phyloP scores from a whole-genome alignment of 2,113 vertebrate species.

The Meleagris gallopavo region DNA sequence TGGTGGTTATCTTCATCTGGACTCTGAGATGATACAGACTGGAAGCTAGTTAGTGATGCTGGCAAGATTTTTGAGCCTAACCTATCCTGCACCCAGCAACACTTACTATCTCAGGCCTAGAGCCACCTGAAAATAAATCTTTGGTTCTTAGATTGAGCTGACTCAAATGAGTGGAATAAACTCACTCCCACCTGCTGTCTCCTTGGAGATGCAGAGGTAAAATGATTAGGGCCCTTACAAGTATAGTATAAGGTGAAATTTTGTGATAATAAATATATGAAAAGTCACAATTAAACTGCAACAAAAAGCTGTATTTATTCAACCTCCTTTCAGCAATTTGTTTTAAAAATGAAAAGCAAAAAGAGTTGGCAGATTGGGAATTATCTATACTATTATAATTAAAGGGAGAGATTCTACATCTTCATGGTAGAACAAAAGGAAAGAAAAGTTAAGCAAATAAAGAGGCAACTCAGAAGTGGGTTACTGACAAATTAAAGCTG shows the following conservation, averaged over 20 bases:
- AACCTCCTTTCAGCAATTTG: neutral
- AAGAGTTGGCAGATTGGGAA: conserved; percentile 6
- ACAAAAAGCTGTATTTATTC: conserved; percentile 10
- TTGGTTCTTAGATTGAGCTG: neutral
- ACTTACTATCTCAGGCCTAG: neutral
- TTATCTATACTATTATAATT: conserved; percentile 40
- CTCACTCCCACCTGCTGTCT: neutral
- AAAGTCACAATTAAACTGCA: conserved; percentile 9
- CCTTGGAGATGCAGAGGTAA: neutral
- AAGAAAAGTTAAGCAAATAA: conserved; percentile 36
- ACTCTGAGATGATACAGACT: neutral
- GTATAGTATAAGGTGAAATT: neutral
- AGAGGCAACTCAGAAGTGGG: conserved; percentile 36
- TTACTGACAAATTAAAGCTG: conserved; percentile 49
- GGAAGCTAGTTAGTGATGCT: neutral
- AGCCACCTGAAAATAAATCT: neutral
- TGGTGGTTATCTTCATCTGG: neutral
- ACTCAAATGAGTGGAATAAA: conserved; percentile 4
- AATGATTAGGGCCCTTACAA: neutral
- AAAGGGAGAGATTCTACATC: neutral
- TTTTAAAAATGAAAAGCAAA: conserved; percentile 13
- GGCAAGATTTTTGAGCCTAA: neutral
- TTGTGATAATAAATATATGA: neutral
- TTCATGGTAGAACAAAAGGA: neutral
- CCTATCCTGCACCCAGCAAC: neutral